Evolutionary conservation across 1,140 invertebrate genomes (phyloP), one percentile per base, ranked within the genome.

Genomic region (Papilio aristodemus): DNA sequence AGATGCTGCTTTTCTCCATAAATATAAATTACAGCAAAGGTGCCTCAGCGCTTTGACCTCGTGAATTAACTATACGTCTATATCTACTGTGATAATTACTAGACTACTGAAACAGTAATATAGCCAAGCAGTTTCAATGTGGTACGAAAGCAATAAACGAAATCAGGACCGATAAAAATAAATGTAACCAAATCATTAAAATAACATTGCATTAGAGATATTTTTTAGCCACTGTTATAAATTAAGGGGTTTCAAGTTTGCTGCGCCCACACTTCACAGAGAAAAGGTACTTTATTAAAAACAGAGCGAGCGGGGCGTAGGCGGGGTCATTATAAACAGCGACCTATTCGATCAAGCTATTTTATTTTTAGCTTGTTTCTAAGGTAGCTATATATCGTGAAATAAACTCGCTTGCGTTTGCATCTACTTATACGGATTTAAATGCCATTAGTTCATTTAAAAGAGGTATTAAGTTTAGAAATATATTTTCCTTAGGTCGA

Each of bases 271-370:
- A 54, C 46, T 54, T 25, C 46, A 13, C 19, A 54, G 3, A 9
- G 14, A 54, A 54, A 54, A 54, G 19, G 46, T 22, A 22, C 46
- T 54, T 54, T 54, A 54, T 54, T 54, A 22, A 54, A 54, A 22
- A 22, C 2, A 9, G 2, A 43, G n/a, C 19, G 19, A 54, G 46
- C 19, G 46, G 22, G 19, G 46, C 46, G 46, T 54, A 19, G 46
- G 46, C 19, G 3, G 46, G n/a, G 46, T 54, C 46, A 54, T 54
- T 54, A 54, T 54, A 54, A 54, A 54, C 46, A 54, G 46, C 46
- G 10, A 54, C 19, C 10, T 25, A 54, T 17, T 22, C 19, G 22
- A 25, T 54, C 46, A 25, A 22, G 17, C 9, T 11, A 54, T 22
- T 54, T 54, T 54, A 54, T 54, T 54, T 54, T 54, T 54, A 54